Evolutionary conservation across 2,888 invertebrate genomes (phyloP), one percentile per base, ranked within the genome.

Genomic region (Allacma fusca): DNA sequence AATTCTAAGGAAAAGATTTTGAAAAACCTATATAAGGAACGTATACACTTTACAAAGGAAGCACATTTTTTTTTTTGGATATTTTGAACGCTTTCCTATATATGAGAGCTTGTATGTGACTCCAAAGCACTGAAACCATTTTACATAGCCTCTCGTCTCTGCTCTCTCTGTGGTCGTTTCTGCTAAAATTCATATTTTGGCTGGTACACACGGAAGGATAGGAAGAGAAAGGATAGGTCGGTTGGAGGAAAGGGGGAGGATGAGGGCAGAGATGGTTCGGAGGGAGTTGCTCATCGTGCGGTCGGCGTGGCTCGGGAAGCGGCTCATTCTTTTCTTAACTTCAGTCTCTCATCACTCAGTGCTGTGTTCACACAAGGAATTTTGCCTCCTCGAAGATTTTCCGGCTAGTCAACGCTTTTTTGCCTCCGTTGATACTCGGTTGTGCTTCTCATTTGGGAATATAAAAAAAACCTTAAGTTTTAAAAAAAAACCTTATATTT

Each of bases 381-480:
- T 62, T 76, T 59, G n/a, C 40, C 1, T n/a, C 69, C 23, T 34
- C 13, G 24, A 29, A 9, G 1, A 16, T 62, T 59, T 59, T 40
- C 62, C 69, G 26, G 24, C 43, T 62, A 62, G 62, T 69, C 76
- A 69, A 50, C 44, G 69, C 71, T 29, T 64, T 72, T 74, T 73
- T 74, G 26, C 62, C 59, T 24, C 12, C 23, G 13, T 24, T 12
- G 24, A 62, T 24, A 62, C 23, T n/a, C 62, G 62, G 12, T 71
- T 65, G 76, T 71, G 76, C 65, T 62, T 76, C 21, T 44, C 34
- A n/a, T 7, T 5, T 72, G n/a, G n/a, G n/a, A n/a, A n/a, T n/a
- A n/a, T n/a, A n/a, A n/a, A n/a, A n/a, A n/a, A n/a, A n/a, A n/a
- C n/a, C 23, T 59, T 59, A 57, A 70, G 34, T 62, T 75, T 57